Conservation (phyloP, 2,113 vertebrate genomes). For the Colaptes auratus region DNA sequence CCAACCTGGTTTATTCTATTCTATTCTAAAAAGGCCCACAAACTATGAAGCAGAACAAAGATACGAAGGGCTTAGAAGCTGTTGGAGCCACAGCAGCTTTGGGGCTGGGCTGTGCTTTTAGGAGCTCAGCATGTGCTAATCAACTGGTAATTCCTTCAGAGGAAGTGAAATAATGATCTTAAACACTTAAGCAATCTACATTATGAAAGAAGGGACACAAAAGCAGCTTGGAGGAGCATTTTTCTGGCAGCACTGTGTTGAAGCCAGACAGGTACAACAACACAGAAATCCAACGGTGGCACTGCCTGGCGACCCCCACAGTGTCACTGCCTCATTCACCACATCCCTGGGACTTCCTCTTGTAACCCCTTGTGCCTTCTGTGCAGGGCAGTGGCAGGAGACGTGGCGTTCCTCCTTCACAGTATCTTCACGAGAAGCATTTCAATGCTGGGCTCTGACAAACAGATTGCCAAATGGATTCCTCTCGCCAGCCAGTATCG, state of each 20-base stretch:
- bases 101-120: not conserved
- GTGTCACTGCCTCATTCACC: not conserved
- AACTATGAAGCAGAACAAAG: not conserved
- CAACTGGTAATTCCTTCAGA: not conserved
- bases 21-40: not conserved
- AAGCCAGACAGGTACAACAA: not conserved
- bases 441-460: conserved; percentile 71
- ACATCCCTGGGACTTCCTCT: not conserved
- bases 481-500: conserved; percentile 46
- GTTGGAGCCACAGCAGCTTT: not conserved
- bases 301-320: not conserved
- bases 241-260: not conserved
- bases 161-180: not conserved
- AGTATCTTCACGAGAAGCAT: conserved; percentile 61
- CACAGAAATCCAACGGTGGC: not conserved
- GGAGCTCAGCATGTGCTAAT: not conserved
- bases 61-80: not conserved
- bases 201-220: not conserved
- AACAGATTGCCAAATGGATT: conserved; percentile 78
- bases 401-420: conserved; percentile 40
- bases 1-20: too few relatives aligned
- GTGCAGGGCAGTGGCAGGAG: conserved; percentile 64
- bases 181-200: not conserved
- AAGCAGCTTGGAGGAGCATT: not conserved
- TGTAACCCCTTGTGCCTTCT: not conserved